phyloP scores from a whole-genome alignment of 2,113 vertebrate genomes.

The Picathartes gymnocephalus region DNA sequence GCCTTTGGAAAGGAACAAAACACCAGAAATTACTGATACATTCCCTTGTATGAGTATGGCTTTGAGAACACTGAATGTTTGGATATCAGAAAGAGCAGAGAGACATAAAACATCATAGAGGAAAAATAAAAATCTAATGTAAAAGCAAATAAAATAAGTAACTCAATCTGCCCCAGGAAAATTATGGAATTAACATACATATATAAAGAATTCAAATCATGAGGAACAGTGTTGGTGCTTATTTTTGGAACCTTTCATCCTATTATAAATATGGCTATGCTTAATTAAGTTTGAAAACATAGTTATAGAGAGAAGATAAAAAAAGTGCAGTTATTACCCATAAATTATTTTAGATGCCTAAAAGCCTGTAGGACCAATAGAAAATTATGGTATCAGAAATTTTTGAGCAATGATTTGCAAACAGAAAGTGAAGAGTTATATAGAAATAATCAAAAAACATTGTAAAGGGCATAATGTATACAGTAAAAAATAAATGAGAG shows the following conservation, averaged over 20 bases:
- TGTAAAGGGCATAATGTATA: not conserved
- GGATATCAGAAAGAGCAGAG: not conserved
- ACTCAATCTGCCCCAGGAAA: not conserved
- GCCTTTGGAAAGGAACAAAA: not conserved
- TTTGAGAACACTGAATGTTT: not conserved
- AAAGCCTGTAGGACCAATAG: not conserved
- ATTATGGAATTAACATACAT: not conserved
- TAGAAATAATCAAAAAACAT: not conserved
- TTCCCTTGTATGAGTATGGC: fast-evolving
- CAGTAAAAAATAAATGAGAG: not conserved
- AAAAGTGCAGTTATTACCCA: not conserved
- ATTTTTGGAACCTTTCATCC: not conserved
- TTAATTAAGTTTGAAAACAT: not conserved
- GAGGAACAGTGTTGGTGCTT: not conserved
- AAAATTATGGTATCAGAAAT: not conserved
- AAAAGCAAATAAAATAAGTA: slow-evolving; percentile 14
- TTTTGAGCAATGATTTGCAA: not conserved
- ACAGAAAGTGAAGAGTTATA: not conserved
- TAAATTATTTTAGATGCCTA: not conserved
- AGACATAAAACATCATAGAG: not conserved
- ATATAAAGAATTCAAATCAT: not conserved
- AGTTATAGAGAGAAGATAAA: not conserved
- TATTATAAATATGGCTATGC: not conserved
- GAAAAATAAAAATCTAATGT: not conserved
- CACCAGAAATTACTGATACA: not conserved